These are phyloP conservation scores for Forficula auricularia DNA, from an alignment of 1,140 invertebrate genomes.

Conservation along the genomic window DNA sequence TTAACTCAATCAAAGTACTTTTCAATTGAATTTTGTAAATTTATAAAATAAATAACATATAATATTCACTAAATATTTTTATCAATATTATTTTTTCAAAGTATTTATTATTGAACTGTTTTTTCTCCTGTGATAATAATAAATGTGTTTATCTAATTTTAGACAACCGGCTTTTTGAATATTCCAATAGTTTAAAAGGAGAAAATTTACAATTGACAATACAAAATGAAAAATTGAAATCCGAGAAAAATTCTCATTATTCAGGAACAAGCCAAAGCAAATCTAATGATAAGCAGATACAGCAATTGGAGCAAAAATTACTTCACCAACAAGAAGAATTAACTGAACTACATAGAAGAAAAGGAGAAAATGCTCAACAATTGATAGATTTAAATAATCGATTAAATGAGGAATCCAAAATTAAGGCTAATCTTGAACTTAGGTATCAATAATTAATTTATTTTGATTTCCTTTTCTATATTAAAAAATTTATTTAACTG, in stretches of 20 bases:
- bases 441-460: conserved; percentile 37
- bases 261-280: conserved; percentile 20
- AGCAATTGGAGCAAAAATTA: conserved; percentile 66
- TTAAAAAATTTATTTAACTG: conserved; percentile 2
- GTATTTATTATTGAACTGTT: too few relatives aligned
- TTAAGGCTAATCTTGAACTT: conserved; percentile 48
- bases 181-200: conserved; percentile 50
- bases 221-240: conserved; percentile 62
- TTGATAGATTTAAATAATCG: conserved; percentile 76
- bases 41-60: too few relatives aligned
- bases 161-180: conserved; percentile 80
- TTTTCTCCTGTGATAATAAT: too few relatives aligned
- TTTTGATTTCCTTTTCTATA: too few relatives aligned
- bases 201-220: conserved; percentile 71
- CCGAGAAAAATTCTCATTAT: conserved; percentile 29
- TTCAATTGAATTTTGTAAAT: too few relatives aligned
- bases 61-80: too few relatives aligned
- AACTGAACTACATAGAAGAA: conserved; percentile 68
- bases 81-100: too few relatives aligned
- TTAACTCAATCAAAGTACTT: too few relatives aligned
- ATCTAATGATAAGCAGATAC: conserved; percentile 30
- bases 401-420: conserved; percentile 70
- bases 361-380: conserved; percentile 83
- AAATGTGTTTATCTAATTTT: conserved; percentile 18
- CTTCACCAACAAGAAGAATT: conserved; percentile 78